Conservation (phyloP, 2,888 invertebrate species). For the Arenicola marina region DNA sequence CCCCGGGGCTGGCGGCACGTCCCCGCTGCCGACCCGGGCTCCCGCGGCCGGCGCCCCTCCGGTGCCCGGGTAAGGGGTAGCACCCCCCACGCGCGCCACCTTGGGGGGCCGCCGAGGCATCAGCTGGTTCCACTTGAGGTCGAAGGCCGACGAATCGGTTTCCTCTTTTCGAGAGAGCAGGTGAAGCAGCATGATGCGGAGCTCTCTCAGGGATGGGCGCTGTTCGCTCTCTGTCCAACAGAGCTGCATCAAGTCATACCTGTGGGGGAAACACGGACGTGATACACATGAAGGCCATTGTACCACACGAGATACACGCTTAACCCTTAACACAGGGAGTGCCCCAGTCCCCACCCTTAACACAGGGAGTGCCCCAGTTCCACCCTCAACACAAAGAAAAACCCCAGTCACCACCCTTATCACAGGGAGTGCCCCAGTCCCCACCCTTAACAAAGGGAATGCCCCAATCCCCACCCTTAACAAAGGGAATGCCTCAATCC, state of each 20-base stretch:
- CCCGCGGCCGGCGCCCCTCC: neutral
- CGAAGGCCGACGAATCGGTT: slow-evolving; percentile 67
- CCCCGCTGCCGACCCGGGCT: neutral
- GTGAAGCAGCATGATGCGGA: slow-evolving; percentile 65
- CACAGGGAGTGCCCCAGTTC: too few relatives aligned
- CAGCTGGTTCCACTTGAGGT: slow-evolving; percentile 71
- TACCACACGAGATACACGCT: too few relatives aligned
- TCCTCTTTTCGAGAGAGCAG: slow-evolving; percentile 43
- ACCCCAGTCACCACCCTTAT: too few relatives aligned
- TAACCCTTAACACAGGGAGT: too few relatives aligned
- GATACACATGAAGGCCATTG: too few relatives aligned
- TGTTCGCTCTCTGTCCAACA: slow-evolving; percentile 68
- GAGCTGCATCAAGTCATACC: slow-evolving; percentile 71
- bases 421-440: too few relatives aligned
- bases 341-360: too few relatives aligned
- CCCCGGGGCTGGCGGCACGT: neutral
- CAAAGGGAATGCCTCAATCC: too few relatives aligned
- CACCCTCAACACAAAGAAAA: too few relatives aligned
- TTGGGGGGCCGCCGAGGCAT: slow-evolving; percentile 30
- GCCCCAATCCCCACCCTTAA: too few relatives aligned
- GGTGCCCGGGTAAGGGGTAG: neutral
- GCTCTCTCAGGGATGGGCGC: slow-evolving; percentile 65
- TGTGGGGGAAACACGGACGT: too few relatives aligned
- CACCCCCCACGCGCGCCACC: neutral
- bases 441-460: too few relatives aligned